phyloP scores from a whole-genome alignment of 2,113 vertebrate genomes.

The Ascaphus truei region DNA sequence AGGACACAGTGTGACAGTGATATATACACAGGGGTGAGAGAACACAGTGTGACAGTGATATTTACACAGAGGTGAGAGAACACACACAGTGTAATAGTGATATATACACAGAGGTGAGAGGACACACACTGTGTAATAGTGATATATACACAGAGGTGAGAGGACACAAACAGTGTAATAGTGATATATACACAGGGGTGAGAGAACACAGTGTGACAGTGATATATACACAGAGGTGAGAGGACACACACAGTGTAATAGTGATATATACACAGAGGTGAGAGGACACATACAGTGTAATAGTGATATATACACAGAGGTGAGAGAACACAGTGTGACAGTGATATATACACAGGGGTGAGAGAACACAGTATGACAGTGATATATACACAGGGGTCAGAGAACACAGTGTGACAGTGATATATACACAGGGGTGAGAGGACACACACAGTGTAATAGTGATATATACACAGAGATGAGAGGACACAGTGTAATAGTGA shows the following conservation, averaged over 20 bases:
- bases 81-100: neutral
- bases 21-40: slow-evolving; percentile 57
- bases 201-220: slow-evolving; percentile 29
- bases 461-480: slow-evolving; percentile 57
- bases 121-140: neutral
- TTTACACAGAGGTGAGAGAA: slow-evolving; percentile 56
- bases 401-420: neutral
- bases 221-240: slow-evolving; percentile 57
- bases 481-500: no score
- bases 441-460: neutral
- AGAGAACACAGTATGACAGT: neutral
- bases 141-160: slow-evolving; percentile 57
- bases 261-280: slow-evolving; percentile 50
- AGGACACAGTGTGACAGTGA: neutral
- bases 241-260: neutral
- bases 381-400: slow-evolving; percentile 47
- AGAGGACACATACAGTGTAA: slow-evolving; percentile 31
- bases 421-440: slow-evolving; percentile 57
- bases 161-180: neutral
- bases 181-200: slow-evolving; percentile 50
- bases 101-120: slow-evolving; percentile 57
- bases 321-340: no score
- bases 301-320: slow-evolving; percentile 47
- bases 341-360: no score
- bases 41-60: neutral